Evolutionary conservation across 2,113 vertebrate species (phyloP), one percentile per base, ranked within the genome.

Genomic region (Odocoileus hemionus): DNA sequence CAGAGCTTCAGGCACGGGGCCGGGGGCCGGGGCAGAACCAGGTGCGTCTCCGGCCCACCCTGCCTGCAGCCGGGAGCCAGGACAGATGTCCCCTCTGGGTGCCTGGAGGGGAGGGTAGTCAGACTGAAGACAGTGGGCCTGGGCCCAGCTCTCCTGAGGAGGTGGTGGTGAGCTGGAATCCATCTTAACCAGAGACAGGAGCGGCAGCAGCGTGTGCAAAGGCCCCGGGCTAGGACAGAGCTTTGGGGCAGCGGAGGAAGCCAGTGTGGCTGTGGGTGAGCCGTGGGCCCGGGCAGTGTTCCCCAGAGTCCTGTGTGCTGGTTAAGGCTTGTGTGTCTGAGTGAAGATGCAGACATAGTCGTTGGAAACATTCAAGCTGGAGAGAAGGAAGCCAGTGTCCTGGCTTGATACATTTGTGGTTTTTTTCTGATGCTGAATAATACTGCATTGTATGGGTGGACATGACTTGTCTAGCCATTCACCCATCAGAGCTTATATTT

Each of bases 401-500:
- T 21, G 36, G 15, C 25, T 36, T 3, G 43, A 12, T 4, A 26
- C 33, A 12, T 21, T 8, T 16, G 33, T 33, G 15, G 30, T 10
- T 17, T 23, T 28, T n/a, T 39, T 6, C 17, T 17, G 28, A 50
- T 2, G 15, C 36, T 33, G 14, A 61, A 1, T 14, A 13, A 3
- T 11, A 2, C 2, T 39, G 14, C 43, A 0, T 2, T 39, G 16
- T 45, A 16, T 36, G 43, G 39, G 7, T 17, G 39, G 17, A 36
- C 47, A 0, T 6, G 8, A 4, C 26, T 4, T 12, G 50, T 26
- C 43, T 7, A 43, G 19, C 28, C 14, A 0, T 5, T 79, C 43
- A 17, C 28, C 45, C 1, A 0, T 14, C 21, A 45, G 61, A 33
- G 19, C 26, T 50, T 6, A 14, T 10, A 1, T 80, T 85, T 64